Percentiles rank a stretch among this genome's conserved stretches.
Conservation (phyloP, 2,113 vertebrate species). For the Psophia crepitans region DNA sequence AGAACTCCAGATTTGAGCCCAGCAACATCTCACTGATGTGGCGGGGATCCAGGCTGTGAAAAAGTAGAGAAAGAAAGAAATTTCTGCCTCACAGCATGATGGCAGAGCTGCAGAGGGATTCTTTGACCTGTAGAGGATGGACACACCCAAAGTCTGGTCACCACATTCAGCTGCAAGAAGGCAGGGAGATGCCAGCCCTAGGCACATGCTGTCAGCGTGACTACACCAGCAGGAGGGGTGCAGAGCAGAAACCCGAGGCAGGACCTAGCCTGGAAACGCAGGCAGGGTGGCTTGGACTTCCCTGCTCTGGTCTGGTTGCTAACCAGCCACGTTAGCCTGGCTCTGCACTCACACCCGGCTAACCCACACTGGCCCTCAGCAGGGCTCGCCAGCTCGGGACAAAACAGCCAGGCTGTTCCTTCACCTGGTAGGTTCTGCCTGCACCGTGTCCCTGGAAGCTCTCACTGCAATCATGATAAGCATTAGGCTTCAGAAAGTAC, state of each 20-base stretch:
- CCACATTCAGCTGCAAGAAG: not conserved
- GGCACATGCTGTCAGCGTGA: not conserved
- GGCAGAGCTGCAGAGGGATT: not conserved
- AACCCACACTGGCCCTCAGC: not conserved
- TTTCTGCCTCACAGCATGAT: not conserved
- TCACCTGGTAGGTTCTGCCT: not conserved
- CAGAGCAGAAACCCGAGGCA: not conserved
- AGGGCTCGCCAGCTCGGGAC: not conserved
- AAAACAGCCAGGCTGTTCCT: not conserved
- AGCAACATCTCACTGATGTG: not conserved
- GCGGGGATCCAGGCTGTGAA: not conserved
- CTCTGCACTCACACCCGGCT: not conserved
- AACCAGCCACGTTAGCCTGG: not conserved
- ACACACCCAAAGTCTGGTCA: not conserved
- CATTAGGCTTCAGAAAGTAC: not conserved
- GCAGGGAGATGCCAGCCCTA: not conserved
- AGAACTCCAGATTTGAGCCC: not conserved
- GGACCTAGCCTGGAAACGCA: not conserved
- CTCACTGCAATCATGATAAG: not conserved
- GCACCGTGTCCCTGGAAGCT: not conserved
- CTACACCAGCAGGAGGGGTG: not conserved
- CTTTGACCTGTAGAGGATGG: not conserved
- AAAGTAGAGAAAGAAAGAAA: not conserved
- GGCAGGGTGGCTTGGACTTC: not conserved
- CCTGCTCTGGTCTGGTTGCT: not conserved